A percentile compares a stretch with the other conserved stretches of the same genome.
These are phyloP conservation scores for Fistularia commersonii DNA, from an alignment of 2,797 vertebrate species.

Conservation along the genomic window DNA sequence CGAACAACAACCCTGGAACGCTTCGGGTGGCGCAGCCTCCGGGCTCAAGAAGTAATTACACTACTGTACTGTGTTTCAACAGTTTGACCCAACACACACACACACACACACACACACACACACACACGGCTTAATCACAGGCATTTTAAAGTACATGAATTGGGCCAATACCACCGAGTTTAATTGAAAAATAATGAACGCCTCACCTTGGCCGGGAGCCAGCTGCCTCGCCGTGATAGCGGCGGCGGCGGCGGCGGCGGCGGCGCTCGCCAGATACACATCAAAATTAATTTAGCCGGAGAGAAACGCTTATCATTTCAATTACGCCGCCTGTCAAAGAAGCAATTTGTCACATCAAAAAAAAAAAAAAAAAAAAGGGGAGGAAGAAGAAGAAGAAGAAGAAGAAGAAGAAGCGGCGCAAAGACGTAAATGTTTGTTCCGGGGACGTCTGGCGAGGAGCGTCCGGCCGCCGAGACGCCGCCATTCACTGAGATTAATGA, in stretches of 20 bases:
- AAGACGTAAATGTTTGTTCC: no score
- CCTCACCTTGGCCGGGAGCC: constrained; percentile 25
- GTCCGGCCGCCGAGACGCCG: no score
- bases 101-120: not conserved
- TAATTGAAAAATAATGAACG: constrained; percentile 49
- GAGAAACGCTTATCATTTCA: constrained; percentile 45
- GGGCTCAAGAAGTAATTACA: not conserved
- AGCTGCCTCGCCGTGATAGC: constrained; percentile 25
- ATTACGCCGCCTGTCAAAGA: constrained; percentile 24
- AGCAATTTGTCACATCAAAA: constrained; percentile 28
- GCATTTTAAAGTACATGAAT: constrained; percentile 3
- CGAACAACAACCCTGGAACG: no score
- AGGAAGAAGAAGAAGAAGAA: no score
- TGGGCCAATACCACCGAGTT: constrained; percentile 17
- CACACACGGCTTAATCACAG: not conserved
- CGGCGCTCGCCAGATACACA: constrained; percentile 27
- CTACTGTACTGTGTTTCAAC: not conserved
- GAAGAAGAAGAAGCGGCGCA: no score
- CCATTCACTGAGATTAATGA: no score
- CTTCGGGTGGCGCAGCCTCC: no score
- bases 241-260: not conserved
- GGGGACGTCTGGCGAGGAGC: no score
- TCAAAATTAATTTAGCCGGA: constrained; percentile 35
- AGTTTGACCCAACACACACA: not conserved
- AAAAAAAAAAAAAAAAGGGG: not conserved